phyloP scores from a whole-genome alignment of 2,797 vertebrate species.

The Melanotaenia trifasciata region DNA sequence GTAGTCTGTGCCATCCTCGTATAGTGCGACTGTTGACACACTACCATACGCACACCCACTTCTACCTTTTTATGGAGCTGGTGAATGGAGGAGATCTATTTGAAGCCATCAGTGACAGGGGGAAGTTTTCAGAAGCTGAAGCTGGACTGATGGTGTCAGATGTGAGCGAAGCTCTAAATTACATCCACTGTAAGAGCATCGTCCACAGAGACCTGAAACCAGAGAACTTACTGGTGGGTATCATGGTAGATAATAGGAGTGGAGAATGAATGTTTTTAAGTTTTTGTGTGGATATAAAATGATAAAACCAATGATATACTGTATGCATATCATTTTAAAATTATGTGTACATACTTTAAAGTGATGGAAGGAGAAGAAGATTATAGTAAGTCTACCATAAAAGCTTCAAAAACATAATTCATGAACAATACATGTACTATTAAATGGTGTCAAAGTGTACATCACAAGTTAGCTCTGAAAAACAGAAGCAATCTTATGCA shows the following conservation, averaged over 20 bases:
- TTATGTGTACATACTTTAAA: too few relatives aligned
- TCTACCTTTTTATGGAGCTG: slow-evolving; percentile 94
- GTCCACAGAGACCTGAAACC: slow-evolving; percentile 97
- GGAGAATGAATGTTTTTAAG: not conserved
- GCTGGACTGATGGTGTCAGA: slow-evolving; percentile 91
- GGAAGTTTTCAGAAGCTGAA: slow-evolving; percentile 89
- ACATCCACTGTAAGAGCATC: slow-evolving; percentile 93
- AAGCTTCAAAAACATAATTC: too few relatives aligned
- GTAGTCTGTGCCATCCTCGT: slow-evolving; percentile 90
- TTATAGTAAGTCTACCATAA: too few relatives aligned
- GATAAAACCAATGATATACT: too few relatives aligned
- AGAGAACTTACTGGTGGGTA: slow-evolving; percentile 95
- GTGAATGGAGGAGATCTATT: slow-evolving; percentile 95
- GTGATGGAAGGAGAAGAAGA: too few relatives aligned
- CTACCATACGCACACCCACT: slow-evolving; percentile 89
- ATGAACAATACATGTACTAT: too few relatives aligned
- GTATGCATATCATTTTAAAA: too few relatives aligned
- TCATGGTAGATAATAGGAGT: not conserved
- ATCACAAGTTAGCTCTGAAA: too few relatives aligned
- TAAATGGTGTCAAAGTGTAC: too few relatives aligned
- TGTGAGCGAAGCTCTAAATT: slow-evolving; percentile 90
- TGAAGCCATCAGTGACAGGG: slow-evolving; percentile 91
- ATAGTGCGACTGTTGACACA: slow-evolving; percentile 91
- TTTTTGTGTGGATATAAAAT: not conserved
- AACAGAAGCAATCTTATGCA: too few relatives aligned